Evolutionary conservation across 2,888 invertebrate species (phyloP), one percentile per base, ranked within the genome.

Genomic region (Auanema sp.): DNA sequence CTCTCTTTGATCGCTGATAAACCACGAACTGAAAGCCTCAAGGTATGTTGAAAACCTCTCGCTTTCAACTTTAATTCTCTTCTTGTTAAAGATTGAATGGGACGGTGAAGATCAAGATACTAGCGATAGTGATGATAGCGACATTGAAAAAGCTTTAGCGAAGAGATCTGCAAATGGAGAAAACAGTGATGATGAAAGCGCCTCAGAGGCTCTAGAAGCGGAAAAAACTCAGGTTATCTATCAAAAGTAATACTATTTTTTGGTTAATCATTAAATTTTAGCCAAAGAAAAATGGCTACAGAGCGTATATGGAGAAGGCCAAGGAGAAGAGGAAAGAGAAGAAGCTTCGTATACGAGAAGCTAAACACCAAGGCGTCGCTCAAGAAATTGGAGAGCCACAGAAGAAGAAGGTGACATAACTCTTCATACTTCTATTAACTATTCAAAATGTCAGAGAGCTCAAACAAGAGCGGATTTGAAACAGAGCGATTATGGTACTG

Each of bases 1-100:
- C 56, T 69, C 42, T 56, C 63, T n/a, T 58, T 73, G 8, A 53
- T 77, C 50, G 51, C 68, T 0, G 70, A 62, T 52, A 71, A 65
- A 44, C 50, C 18, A 1, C 57, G 69, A 40, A 50, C 42, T 8
- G 65, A 65, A 25, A 53, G 21, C 10, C 33, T 63, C 14, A 16
- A 52, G 52, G 58, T 63, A 33, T 52, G 12, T 41, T 41, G 0
- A 18, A 8, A 23, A 4, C 23, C n/a, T 44, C 23, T 8, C 33
- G 6, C 49, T 16, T 1, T 57, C 23, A 33, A 57, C 24, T 23
- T 44, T 5, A 12, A 10, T 43, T 47, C 47, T 47, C 47, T 47
- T 18, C 18, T n/a, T n/a, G 10, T 40, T 65, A 16, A 14, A 61
- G 62, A 44, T 61, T 33, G 58, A 62, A 25, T 65, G 65, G 65